Evolutionary conservation across 2,888 invertebrate species (phyloP).

Genomic region (Xestia xanthographa): DNA sequence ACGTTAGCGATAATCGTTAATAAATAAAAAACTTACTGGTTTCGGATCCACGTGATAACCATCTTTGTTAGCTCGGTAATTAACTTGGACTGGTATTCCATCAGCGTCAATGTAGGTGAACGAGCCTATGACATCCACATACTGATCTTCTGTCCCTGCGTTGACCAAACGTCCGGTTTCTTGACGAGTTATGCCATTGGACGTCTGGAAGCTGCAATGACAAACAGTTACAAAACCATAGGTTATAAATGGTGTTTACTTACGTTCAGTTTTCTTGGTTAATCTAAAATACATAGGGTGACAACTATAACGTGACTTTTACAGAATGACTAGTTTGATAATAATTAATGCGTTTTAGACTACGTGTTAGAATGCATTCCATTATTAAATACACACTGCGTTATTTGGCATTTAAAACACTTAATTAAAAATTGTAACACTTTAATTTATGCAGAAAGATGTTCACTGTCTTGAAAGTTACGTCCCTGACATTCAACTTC

Average conservation of each 20-base stretch:
- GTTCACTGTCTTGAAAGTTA: not conserved
- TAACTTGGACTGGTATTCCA: conserved; percentile 62
- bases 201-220: conserved; percentile 91
- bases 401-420: not conserved
- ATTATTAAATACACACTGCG: not conserved
- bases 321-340: not conserved
- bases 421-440: no score
- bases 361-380: not conserved
- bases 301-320: not conserved
- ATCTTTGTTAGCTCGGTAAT: conserved; percentile 64
- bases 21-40: conserved; percentile 15
- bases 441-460: conserved; percentile 18
- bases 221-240: not conserved
- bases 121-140: conserved; percentile 70
- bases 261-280: not conserved
- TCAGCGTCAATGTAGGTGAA: conserved; percentile 72
- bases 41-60: conserved; percentile 15
- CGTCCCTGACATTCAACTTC: conserved; percentile 13
- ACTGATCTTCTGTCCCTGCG: conserved; percentile 68
- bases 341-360: not conserved
- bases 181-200: conserved; percentile 92
- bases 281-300: not conserved
- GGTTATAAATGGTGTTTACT: not conserved
- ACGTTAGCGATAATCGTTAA: not conserved
- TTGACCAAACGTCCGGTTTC: conserved; percentile 90